Evolutionary conservation across 2,113 vertebrate species (phyloP).

Genomic region (Antidorcas marsupialis): DNA sequence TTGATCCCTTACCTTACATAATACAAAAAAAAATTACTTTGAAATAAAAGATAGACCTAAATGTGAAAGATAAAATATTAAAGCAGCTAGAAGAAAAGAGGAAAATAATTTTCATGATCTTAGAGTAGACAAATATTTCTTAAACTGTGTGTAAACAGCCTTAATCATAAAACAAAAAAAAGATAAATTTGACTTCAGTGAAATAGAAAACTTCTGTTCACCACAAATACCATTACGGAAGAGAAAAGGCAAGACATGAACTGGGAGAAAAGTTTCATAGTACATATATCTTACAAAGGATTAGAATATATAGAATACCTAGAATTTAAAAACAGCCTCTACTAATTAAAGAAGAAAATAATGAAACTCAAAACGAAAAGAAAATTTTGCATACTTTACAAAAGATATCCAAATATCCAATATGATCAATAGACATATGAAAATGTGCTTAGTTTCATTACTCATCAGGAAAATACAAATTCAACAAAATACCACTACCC

Average conservation of each 20-base stretch:
- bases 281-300: neutral
- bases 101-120: neutral
- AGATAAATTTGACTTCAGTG: neutral
- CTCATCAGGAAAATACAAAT: neutral
- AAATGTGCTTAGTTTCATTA: neutral
- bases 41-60: neutral
- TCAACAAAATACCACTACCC: neutral
- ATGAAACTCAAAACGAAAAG: neutral
- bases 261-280: neutral
- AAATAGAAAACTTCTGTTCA: neutral
- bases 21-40: neutral
- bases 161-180: neutral
- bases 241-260: neutral
- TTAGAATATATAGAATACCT: neutral
- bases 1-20: neutral
- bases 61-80: neutral
- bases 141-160: neutral
- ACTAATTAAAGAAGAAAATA: neutral
- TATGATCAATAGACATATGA: neutral
- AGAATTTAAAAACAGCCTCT: neutral
- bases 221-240: neutral
- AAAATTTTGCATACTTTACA: neutral
- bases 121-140: neutral
- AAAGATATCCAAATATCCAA: neutral
- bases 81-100: neutral